A percentile compares a stretch with the other conserved stretches of the same genome.
phyloP scores from a whole-genome alignment of 2,888 invertebrate genomes.

The Macaria liturata region DNA sequence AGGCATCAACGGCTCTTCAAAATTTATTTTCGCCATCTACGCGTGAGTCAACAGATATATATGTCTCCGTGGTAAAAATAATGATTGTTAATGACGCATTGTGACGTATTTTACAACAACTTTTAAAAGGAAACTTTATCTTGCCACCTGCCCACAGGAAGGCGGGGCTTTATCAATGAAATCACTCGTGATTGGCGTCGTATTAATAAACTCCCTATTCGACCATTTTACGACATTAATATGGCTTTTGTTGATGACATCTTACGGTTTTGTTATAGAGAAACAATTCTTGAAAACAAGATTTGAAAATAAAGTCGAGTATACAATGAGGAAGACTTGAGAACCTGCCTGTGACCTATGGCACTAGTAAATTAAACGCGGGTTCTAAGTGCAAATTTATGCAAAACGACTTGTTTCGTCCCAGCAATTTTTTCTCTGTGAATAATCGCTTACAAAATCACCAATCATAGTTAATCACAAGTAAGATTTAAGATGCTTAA shows the following conservation, averaged over 20 bases:
- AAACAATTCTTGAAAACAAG: no score
- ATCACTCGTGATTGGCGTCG: slow-evolving; percentile 27
- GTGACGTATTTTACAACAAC: slow-evolving; percentile 17
- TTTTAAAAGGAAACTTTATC: slow-evolving; percentile 25
- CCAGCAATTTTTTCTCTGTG: no score
- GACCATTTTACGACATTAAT: neutral
- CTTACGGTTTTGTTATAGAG: neutral
- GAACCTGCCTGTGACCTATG: no score
- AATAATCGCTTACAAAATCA: neutral
- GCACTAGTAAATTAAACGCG: no score
- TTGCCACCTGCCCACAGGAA: slow-evolving; percentile 17
- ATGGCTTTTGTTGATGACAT: neutral
- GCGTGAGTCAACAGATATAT: slow-evolving; percentile 18
- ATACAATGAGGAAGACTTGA: no score
- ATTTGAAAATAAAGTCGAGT: no score
- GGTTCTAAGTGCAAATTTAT: no score
- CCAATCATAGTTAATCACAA: slow-evolving; percentile 22
- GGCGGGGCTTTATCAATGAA: slow-evolving; percentile 18
- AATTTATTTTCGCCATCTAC: slow-evolving; percentile 16
- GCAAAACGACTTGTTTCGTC: no score
- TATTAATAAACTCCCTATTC: slow-evolving; percentile 28
- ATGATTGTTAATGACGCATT: slow-evolving; percentile 13
- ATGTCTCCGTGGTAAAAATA: slow-evolving; percentile 17
- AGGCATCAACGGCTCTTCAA: slow-evolving; percentile 8
- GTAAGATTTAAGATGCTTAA: slow-evolving; percentile 16